Conservation (phyloP, 2,888 invertebrate species). For the Drosophila affinis region DNA sequence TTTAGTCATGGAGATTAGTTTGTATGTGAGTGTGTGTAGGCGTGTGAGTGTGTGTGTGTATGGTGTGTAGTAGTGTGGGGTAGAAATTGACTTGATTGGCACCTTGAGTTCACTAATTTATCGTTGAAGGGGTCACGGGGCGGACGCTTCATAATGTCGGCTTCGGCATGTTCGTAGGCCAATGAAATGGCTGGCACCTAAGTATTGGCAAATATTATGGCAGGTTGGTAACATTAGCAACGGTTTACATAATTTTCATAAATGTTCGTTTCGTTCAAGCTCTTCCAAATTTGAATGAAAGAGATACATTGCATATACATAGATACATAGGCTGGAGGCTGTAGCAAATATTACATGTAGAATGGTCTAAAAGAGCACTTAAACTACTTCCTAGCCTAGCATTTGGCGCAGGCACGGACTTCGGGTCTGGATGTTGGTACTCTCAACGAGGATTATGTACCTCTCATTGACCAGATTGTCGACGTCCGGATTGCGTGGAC, state of each 20-base stretch:
- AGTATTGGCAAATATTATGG: slow-evolving; percentile 65
- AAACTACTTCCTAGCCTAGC: slow-evolving; percentile 43
- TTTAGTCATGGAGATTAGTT: slow-evolving; percentile 45
- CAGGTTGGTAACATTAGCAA: slow-evolving; percentile 74
- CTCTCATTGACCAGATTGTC: slow-evolving; percentile 99
- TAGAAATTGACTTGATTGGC: slow-evolving; percentile 80
- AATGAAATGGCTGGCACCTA: slow-evolving; percentile 92
- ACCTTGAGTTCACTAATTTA: slow-evolving; percentile 90
- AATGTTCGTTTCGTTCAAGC: slow-evolving; percentile 12
- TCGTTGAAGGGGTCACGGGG: slow-evolving; percentile 93
- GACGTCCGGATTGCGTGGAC: slow-evolving; percentile 96
- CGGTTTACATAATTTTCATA: slow-evolving; percentile 51
- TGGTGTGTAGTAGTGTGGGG: slow-evolving; percentile 37
- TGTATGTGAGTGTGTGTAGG: slow-evolving; percentile 34
- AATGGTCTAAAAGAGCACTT: slow-evolving; percentile 34
- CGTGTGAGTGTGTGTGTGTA: slow-evolving; percentile 34
- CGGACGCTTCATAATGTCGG: slow-evolving; percentile 94
- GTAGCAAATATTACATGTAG: neutral
- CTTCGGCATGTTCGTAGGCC: slow-evolving; percentile 93
- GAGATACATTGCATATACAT: neutral
- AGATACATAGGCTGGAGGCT: neutral
- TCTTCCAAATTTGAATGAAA: neutral
- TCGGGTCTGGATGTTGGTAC: slow-evolving; percentile 12
- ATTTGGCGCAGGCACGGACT: slow-evolving; percentile 17
- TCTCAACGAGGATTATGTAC: slow-evolving; percentile 85